Evolutionary conservation across 1,140 invertebrate species (phyloP).

Genomic region (Euura saliciscinereae): DNA sequence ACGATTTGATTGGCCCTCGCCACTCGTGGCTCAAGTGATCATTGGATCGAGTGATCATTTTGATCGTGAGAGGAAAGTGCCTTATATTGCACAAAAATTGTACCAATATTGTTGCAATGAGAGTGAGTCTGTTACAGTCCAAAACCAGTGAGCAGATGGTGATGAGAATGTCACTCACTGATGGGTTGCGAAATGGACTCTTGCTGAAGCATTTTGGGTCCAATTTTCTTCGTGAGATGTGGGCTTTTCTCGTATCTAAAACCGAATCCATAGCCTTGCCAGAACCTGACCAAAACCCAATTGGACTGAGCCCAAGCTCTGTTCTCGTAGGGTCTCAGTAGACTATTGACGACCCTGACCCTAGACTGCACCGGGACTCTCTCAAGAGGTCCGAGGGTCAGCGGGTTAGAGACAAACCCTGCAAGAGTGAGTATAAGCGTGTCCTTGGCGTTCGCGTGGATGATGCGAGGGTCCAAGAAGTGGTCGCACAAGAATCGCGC

Average conservation of each 20-base stretch:
- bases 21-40: too few species aligned
- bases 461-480: conserved; percentile 77
- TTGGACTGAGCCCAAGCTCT: conserved; percentile 87
- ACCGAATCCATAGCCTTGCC: conserved; percentile 83
- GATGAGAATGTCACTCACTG: conserved; percentile 45
- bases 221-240: conserved; percentile 61
- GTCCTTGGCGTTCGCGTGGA: conserved; percentile 78
- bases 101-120: too few species aligned
- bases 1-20: too few species aligned
- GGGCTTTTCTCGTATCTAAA: conserved; percentile 75
- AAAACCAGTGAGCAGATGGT: too few species aligned
- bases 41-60: too few species aligned
- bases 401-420: conserved; percentile 69
- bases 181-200: conserved; percentile 57
- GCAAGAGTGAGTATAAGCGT: conserved; percentile 78
- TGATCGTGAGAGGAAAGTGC: too few species aligned
- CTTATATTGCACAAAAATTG: too few species aligned
- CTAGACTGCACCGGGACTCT: conserved; percentile 60
- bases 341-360: conserved; percentile 67
- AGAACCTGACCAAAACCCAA: conserved; percentile 83
- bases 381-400: conserved; percentile 69
- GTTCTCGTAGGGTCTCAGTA: conserved; percentile 81
- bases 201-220: conserved; percentile 54
- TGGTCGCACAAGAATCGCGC: conserved; percentile 77
- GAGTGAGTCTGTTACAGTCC: too few species aligned